Percentiles rank a stretch among this genome's conserved stretches.
These are phyloP conservation scores for Cataglyphis cursor DNA, from an alignment of 2,888 invertebrate species.

Conservation along the genomic window DNA sequence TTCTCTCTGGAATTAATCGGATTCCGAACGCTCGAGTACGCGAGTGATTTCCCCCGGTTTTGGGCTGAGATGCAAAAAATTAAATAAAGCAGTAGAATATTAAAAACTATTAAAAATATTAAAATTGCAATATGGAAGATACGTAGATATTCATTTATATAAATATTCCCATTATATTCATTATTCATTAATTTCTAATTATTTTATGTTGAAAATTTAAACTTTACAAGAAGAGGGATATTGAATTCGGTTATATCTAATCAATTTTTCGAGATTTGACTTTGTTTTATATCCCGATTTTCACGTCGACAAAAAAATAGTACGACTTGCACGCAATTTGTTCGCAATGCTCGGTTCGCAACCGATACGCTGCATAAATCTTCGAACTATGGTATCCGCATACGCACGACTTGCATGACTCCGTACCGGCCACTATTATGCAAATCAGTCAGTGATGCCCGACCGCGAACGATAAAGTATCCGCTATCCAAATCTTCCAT, in stretches of 20 bases:
- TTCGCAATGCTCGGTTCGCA: slow-evolving; percentile 9
- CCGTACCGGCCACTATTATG: slow-evolving; percentile 77
- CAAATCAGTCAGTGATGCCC: slow-evolving; percentile 75
- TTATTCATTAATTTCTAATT: neutral
- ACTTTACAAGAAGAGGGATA: neutral
- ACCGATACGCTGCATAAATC: slow-evolving; percentile 17
- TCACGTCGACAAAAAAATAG: neutral
- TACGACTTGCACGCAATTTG: neutral
- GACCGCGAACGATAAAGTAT: slow-evolving; percentile 79
- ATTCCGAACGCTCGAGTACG: slow-evolving; percentile 37
- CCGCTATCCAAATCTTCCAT: slow-evolving; percentile 75
- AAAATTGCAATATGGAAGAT: neutral
- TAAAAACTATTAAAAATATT: neutral
- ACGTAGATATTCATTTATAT: neutral
- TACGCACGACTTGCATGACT: slow-evolving; percentile 66
- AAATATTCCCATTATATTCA: neutral
- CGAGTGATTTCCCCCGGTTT: neutral
- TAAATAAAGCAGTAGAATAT: neutral
- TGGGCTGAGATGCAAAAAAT: neutral
- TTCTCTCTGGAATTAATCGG: slow-evolving; percentile 55
- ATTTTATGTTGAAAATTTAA: neutral
- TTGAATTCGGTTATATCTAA: neutral
- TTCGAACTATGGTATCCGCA: slow-evolving; percentile 1
- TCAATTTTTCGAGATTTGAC: neutral
- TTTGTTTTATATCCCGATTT: neutral